phyloP scores from a whole-genome alignment of 2,888 invertebrate species.

The Capitulum mitella region DNA sequence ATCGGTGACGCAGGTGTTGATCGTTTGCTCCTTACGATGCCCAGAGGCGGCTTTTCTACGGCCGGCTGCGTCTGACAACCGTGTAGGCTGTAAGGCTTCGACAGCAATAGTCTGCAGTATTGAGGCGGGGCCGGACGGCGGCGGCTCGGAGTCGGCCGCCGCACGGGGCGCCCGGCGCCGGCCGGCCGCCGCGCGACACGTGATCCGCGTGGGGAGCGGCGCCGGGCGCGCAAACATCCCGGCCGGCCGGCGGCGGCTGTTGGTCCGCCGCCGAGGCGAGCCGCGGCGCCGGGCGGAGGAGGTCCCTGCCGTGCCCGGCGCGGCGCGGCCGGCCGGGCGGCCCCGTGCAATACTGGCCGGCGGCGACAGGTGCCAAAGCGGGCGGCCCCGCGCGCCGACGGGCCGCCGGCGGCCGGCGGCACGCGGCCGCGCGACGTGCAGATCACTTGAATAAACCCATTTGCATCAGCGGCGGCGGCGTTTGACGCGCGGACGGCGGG shows the following conservation, averaged over 20 bases:
- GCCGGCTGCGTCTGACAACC: background rate
- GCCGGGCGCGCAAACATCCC: background rate
- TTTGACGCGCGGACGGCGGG: background rate
- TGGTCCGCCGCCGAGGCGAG: no score
- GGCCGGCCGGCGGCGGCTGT: no score
- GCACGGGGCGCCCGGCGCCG: background rate
- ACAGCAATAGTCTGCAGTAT: background rate
- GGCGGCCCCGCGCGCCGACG: background rate
- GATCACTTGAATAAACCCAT: background rate
- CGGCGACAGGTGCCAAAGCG: background rate
- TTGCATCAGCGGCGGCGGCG: background rate
- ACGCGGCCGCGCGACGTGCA: no score
- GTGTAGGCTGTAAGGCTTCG: slow-evolving; percentile 10
- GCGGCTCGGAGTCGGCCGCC: background rate
- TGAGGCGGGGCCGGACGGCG: background rate
- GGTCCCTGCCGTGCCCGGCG: no score
- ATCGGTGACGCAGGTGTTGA: no score
- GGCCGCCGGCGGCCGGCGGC: no score
- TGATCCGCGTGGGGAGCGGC: background rate
- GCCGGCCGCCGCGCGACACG: background rate
- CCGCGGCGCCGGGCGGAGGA: no score
- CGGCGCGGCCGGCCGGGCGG: no score
- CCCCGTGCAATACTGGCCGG: background rate
- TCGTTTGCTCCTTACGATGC: background rate
- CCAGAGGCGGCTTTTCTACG: background rate